Evolutionary conservation across 2,113 vertebrate species (phyloP), one percentile per base, ranked within the genome.

Genomic region (Peucedramus taeniatus): DNA sequence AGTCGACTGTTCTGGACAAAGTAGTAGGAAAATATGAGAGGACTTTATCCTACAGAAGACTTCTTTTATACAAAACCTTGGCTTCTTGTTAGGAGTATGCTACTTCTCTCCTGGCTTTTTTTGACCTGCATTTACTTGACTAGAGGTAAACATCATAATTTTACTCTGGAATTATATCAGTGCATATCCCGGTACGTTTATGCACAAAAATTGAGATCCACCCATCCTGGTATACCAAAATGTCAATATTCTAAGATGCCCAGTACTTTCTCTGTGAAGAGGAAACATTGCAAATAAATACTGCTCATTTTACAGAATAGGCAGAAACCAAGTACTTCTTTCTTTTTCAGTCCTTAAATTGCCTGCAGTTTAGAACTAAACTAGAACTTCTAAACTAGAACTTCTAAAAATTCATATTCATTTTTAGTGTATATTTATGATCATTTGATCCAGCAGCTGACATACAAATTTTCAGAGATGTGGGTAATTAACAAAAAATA

Each of bases 121-220:
- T 28, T 69, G 7, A 10, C 15, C 20, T 56, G 17, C 7, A 20
- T 47, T 81, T 39, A n/a, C 4, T 77, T 68, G 17, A 24, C 12
- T 45, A 10, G 7, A 49, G 2, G 10, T 16, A 64, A 72, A 69
- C 3, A 33, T 2, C 10, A 44, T 15, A 0, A 1, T 35, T 81
- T 72, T 50, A 50, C 15, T 51, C 23, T 61, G 47, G 10, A 76
- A 44, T 75, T 51, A 33, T 17, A 61, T 9, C 10, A 4, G 13
- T 30, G 40, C 0, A 12, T 76, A 20, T 72, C 4, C 28, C 54
- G 10, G 5, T 33, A 51, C 79, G 28, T 60, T 59, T 81, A 45
- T 39, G 3, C 8, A 65, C 0, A 11, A 40, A 79, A 71, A 12
- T 6, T 50, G 31, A 44, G 8, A 71, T 49, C 22, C n/a, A 61